Evolutionary conservation across 2,113 vertebrate genomes (phyloP), one percentile per base, ranked within the genome.

Genomic region (Garra rufa): DNA sequence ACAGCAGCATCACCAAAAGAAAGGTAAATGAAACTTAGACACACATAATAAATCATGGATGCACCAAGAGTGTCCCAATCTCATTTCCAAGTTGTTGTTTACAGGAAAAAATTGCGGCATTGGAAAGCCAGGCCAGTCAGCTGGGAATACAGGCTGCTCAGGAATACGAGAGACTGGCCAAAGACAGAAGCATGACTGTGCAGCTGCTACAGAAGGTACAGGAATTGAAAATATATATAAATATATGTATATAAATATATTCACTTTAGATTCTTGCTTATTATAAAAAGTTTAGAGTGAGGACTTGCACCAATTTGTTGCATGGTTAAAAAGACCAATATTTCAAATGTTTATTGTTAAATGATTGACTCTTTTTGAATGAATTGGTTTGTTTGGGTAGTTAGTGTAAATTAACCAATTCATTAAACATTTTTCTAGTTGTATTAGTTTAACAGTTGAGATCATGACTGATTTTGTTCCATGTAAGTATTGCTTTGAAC

Each of bases 181-280:
- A 93, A 86, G 96, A 99, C 86, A 93, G 95, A 87, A 95, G 89
- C 0, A 28, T 94, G 0, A 3, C 92, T 0, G 87, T 98, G 86
- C 96, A 97, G 88, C 94, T 96, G 87, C 95, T 99, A 65, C 97
- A 98, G 65, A 98, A 98, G 97, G 98, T 99, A 93, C 11, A 1
- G 73, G 14, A 52, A 50, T 48, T 74, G 24, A 24, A 74, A 46
- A 46, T n/a, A n/a, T n/a, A n/a, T n/a, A n/a, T n/a, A n/a, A n/a
- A n/a, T n/a, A n/a, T n/a, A n/a, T n/a, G n/a, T n/a, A n/a, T n/a
- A n/a, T n/a, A n/a, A n/a, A n/a, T n/a, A n/a, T n/a, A n/a, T n/a
- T n/a, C n/a, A n/a, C n/a, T n/a, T n/a, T n/a, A n/a, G n/a, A n/a
- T n/a, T n/a, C n/a, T n/a, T n/a, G n/a, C n/a, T n/a, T n/a, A n/a